Evolutionary conservation across 1,140 invertebrate species (phyloP).

Genomic region (Dolichoris vasculosae): DNA sequence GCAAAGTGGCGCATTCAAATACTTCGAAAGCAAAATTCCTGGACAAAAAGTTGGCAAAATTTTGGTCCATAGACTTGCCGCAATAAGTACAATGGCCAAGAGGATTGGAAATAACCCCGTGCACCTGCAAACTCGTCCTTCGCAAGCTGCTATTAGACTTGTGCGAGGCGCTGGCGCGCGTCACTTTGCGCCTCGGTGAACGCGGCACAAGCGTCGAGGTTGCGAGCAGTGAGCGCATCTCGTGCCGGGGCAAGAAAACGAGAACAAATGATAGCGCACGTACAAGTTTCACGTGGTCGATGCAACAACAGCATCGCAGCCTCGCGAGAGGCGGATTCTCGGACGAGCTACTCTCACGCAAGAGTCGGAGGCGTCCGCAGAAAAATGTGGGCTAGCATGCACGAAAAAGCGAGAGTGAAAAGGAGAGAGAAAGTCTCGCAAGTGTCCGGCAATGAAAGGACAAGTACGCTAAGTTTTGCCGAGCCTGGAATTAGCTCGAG

Average conservation of each 20-base stretch:
- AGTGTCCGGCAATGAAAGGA: background rate
- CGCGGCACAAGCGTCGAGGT: background rate
- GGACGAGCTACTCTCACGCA: background rate
- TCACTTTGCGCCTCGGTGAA: slow-evolving; percentile 2
- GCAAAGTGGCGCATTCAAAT: background rate
- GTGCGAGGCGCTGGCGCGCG: background rate
- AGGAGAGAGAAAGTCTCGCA: slow-evolving; percentile 24
- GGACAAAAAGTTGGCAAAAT: background rate
- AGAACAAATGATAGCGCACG: slow-evolving; percentile 28
- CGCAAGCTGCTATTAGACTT: slow-evolving; percentile 40
- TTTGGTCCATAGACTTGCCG: background rate
- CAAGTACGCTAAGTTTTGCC: background rate
- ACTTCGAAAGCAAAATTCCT: background rate
- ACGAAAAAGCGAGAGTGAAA: slow-evolving; percentile 33
- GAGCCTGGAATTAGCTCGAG: background rate
- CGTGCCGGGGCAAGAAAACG: background rate
- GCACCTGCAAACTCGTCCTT: slow-evolving; percentile 42
- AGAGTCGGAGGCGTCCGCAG: background rate
- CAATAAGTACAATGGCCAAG: slow-evolving; percentile 32
- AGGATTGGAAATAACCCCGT: slow-evolving; percentile 11
- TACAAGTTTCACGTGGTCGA: background rate
- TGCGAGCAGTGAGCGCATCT: background rate
- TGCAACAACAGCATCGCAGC: background rate
- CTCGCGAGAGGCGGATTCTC: background rate
- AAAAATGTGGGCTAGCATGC: slow-evolving; percentile 19